Evolutionary conservation across 2,888 invertebrate species (phyloP).

Genomic region (Diplazon laetatorius): DNA sequence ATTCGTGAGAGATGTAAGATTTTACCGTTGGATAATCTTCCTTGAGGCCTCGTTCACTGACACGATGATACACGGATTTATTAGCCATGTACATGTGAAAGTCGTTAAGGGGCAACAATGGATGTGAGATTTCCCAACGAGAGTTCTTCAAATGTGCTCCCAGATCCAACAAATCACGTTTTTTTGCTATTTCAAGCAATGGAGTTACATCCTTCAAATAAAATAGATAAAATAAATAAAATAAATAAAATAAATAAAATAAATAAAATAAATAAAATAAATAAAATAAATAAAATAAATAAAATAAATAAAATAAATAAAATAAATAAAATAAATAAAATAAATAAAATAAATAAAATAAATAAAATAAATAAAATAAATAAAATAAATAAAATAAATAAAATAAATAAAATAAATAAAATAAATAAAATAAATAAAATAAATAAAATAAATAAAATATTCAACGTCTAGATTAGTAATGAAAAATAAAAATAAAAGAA

Average conservation of each 20-base stretch:
- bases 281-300: no score
- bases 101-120: conserved; percentile 85
- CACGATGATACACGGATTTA: conserved; percentile 86
- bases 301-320: no score
- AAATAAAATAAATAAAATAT: no score
- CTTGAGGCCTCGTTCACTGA: conserved; percentile 84
- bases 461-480: no score
- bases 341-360: no score
- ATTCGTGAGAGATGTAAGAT: no score
- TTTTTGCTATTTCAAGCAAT: conserved; percentile 76
- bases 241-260: not conserved
- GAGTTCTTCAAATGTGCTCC: conserved; percentile 84
- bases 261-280: no score
- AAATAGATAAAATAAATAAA: not conserved
- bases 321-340: no score
- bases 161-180: conserved; percentile 85
- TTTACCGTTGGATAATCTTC: conserved; percentile 85
- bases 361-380: no score
- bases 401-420: no score
- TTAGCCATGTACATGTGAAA: conserved; percentile 86
- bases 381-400: no score
- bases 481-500: not conserved
- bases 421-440: no score
- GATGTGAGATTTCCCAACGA: conserved; percentile 85
- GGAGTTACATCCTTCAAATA: conserved; percentile 46